These are phyloP conservation scores for Riptortus pedestris DNA, from an alignment of 1,140 invertebrate genomes.

Conservation along the genomic window DNA sequence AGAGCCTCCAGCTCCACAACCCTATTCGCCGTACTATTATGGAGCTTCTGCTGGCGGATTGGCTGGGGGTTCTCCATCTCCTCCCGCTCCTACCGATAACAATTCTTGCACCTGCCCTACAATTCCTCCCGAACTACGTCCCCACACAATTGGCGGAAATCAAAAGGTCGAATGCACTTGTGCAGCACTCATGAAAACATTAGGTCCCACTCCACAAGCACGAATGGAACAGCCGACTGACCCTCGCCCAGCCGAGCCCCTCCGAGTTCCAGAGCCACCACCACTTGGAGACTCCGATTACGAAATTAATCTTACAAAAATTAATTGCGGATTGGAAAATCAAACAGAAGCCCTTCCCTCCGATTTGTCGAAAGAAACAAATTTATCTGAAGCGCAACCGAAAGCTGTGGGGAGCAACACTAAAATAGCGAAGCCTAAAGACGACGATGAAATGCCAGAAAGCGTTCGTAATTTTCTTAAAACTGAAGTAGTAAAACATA, in stretches of 20 bases:
- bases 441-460: too few relatives aligned
- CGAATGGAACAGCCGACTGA: not conserved
- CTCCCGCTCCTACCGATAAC: too few relatives aligned
- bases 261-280: not conserved
- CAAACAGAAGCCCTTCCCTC: too few relatives aligned
- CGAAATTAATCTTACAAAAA: not conserved
- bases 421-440: too few relatives aligned
- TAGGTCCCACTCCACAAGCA: not conserved
- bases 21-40: too few relatives aligned
- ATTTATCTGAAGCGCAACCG: too few relatives aligned
- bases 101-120: not conserved
- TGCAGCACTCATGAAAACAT: not conserved
- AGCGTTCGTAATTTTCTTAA: too few relatives aligned
- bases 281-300: not conserved
- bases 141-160: not conserved
- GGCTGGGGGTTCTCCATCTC: too few relatives aligned
- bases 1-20: not conserved
- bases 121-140: not conserved
- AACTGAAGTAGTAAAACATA: too few relatives aligned
- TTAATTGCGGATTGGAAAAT: not conserved
- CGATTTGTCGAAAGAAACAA: too few relatives aligned
- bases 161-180: not conserved
- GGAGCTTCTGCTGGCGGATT: too few relatives aligned
- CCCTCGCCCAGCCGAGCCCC: not conserved
- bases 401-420: too few relatives aligned